Base-by-base conservation (phyloP, 1,140 invertebrate genomes). In the Trichoplusia ni region DNA sequence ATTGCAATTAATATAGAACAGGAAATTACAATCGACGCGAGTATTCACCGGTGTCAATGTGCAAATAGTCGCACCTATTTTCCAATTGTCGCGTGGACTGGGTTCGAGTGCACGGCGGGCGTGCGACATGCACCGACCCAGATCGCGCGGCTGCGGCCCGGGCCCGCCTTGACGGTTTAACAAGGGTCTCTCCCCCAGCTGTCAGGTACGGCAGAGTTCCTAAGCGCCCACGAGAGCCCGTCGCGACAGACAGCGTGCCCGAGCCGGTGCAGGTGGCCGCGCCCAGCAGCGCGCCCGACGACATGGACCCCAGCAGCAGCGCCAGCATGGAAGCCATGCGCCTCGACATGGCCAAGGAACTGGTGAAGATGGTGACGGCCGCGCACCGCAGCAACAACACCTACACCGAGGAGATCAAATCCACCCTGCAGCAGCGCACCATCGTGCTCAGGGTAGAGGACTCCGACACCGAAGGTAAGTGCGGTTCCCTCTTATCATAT, bases 201-300 rank as follows among this genome's bases (percentile, higher is more conserved):
- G 98, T 99, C 40, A 92, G 98, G 77, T 99, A 99, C 92, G 98
- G 98, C 42, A 93, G 98, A 58, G 97, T 99, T 61, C 98, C 98
- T 40, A 99, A 99, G 90, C 93, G 97, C 74, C 96, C 97, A 13
- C 93, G 97, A 69, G 97, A 98, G 47, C 64, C 62, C 2, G 65
- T 67, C 1, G 69, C 53, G 66, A 46, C 70, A 42, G 19, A 58
- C 40, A 59, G 14, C 61, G 51, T 37, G 21, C 60, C 59, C n/a
- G 73, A 51, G 35, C 64, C 64, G 19, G 3, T n/a, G 13, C 37
- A 54, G 25, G 11, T 19, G 21, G 4, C 16, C 18, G 11, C 25
- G 2, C 6, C 13, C 53, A 2, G 7, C 29, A 11, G 14, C 13
- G n/a, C 8, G 33, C 53, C 33, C n/a, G n/a, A n/a, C n/a, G n/a